phyloP scores from a whole-genome alignment of 2,113 vertebrate species.

The Corydoras sp. region DNA sequence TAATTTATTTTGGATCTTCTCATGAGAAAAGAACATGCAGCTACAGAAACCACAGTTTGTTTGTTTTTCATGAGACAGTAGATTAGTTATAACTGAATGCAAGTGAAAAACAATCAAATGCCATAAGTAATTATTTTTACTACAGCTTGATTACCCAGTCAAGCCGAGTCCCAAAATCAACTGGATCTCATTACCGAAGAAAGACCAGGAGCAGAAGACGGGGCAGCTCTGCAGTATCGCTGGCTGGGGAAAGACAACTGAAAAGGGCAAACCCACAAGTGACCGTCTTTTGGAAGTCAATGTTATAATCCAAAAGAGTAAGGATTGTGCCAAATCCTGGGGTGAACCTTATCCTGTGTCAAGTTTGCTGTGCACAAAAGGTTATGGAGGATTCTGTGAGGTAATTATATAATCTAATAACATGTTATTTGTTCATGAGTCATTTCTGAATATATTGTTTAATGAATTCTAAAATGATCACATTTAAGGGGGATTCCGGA shows the following conservation, averaged over 20 bases:
- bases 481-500: conserved; percentile 47
- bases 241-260: conserved; percentile 39
- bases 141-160: conserved; percentile 23
- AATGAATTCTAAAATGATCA: not conserved
- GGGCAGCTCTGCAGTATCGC: conserved; percentile 42
- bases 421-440: no score
- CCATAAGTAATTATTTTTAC: not conserved
- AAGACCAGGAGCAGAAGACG: conserved; percentile 33
- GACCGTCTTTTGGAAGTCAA: conserved; percentile 28
- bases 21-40: no score
- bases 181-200: conserved; percentile 36
- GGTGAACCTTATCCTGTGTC: fast-evolving
- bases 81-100: not conserved
- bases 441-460: no score
- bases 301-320: conserved; percentile 24
- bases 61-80: no score
- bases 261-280: not conserved
- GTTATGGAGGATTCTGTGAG: conserved; percentile 33
- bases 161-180: conserved; percentile 8
- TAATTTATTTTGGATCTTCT: no score
- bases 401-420: conserved; percentile 9
- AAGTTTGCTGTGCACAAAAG: conserved; percentile 27
- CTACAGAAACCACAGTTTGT: no score
- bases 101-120: not conserved
- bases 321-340: conserved; percentile 23